phyloP scores from a whole-genome alignment of 2,113 vertebrate species.

The Psammodynastes pulverulentus region DNA sequence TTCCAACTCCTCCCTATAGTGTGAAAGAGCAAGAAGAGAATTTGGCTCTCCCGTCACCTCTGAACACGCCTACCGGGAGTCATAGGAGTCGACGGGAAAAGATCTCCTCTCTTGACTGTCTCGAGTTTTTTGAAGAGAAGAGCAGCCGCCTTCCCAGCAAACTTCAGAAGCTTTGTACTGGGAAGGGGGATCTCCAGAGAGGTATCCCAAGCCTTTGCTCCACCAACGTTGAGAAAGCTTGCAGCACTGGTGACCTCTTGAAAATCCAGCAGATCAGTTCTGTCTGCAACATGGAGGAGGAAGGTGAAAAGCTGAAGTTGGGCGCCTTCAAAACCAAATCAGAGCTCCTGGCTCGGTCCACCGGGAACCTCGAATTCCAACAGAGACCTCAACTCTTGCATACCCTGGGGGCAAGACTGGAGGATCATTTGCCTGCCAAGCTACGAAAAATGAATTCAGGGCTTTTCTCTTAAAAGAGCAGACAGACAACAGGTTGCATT shows the following conservation, averaged over 20 bases:
- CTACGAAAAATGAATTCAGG: constrained; percentile 75
- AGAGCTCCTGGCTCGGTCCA: constrained; percentile 75
- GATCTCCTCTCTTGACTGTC: constrained; percentile 72
- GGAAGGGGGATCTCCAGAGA: constrained; percentile 71
- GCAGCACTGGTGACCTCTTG: constrained; percentile 76
- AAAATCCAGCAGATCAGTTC: constrained; percentile 74
- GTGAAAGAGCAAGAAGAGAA: constrained; percentile 85
- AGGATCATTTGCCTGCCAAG: constrained; percentile 77
- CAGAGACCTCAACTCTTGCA: constrained; percentile 57
- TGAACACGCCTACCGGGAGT: constrained; percentile 60
- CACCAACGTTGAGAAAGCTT: constrained; percentile 70
- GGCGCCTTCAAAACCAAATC: constrained; percentile 66
- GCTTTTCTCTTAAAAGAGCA: constrained; percentile 54
- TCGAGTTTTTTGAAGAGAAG: constrained; percentile 67
- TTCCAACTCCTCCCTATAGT: constrained; percentile 81
- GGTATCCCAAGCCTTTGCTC: constrained; percentile 60
- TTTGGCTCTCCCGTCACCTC: constrained; percentile 65
- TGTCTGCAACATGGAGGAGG: constrained; percentile 61
- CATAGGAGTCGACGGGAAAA: constrained; percentile 66
- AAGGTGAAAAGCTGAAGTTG: constrained; percentile 68
- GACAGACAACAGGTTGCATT: neutral
- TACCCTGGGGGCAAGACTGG: constrained; percentile 58
- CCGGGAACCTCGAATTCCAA: constrained; percentile 69
- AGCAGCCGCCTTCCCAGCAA: constrained; percentile 72
- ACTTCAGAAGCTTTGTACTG: constrained; percentile 76